phyloP scores from a whole-genome alignment of 2,113 vertebrate genomes.

The Beaufortia kweichowensis region DNA sequence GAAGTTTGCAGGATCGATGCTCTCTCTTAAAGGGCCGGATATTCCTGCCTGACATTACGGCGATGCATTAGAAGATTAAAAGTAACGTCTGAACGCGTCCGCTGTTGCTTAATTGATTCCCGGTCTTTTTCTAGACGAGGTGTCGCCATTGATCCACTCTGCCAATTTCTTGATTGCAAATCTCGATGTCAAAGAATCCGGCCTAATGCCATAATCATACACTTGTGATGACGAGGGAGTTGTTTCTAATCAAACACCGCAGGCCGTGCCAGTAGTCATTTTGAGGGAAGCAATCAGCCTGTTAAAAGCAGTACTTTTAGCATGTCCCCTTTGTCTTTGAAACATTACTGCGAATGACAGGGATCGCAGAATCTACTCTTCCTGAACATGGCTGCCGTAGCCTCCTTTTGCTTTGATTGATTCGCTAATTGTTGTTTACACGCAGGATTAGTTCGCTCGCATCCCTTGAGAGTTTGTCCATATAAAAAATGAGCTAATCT shows the following conservation, averaged over 20 bases:
- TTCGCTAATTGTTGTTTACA: constrained; percentile 62
- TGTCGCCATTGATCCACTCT: constrained; percentile 68
- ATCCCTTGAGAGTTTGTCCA: constrained; percentile 11
- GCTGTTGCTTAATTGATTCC: constrained; percentile 74
- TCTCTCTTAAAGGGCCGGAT: constrained; percentile 63
- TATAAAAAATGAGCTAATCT: constrained; percentile 19
- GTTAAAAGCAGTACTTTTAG: constrained; percentile 56
- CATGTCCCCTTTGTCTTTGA: constrained; percentile 42
- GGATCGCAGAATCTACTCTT: constrained; percentile 49
- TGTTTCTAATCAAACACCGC: constrained; percentile 70
- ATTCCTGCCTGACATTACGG: constrained; percentile 59
- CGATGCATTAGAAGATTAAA: constrained; percentile 80
- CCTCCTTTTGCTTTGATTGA: constrained; percentile 46
- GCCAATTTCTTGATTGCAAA: constrained; percentile 78
- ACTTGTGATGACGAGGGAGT: constrained; percentile 70
- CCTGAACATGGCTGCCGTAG: background rate
- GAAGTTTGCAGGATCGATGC: constrained; percentile 68
- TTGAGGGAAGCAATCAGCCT: constrained; percentile 64
- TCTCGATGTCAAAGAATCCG: constrained; percentile 72
- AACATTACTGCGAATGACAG: constrained; percentile 35
- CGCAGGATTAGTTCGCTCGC: constrained; percentile 50
- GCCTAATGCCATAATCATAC: constrained; percentile 78
- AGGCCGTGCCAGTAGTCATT: constrained; percentile 59
- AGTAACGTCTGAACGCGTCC: constrained; percentile 70
- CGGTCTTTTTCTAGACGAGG: constrained; percentile 62